phyloP scores from a whole-genome alignment of 1,140 invertebrate genomes.

The Papilio polyxenes region DNA sequence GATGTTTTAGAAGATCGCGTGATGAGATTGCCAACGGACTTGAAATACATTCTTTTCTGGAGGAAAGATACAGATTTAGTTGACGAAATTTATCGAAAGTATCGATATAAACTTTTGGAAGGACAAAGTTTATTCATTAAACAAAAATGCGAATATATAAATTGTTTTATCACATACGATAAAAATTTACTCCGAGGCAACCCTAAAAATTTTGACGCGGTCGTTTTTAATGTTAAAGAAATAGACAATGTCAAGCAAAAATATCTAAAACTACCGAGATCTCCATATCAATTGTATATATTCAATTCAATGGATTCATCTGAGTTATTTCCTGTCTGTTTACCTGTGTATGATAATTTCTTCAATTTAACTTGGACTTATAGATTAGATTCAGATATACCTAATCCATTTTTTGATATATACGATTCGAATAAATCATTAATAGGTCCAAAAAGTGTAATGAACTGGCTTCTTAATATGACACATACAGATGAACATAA shows the following conservation, averaged over 20 bases:
- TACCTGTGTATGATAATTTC: conserved; percentile 61
- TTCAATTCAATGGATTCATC: conserved; percentile 62
- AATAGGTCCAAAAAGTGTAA: conserved; percentile 58
- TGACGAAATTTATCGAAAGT: conserved; percentile 17
- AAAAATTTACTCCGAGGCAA: conserved; percentile 50
- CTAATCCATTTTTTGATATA: conserved; percentile 65
- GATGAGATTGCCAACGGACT: conserved; percentile 53
- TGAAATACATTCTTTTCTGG: conserved; percentile 70
- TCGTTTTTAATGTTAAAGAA: conserved; percentile 59
- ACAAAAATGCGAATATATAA: conserved; percentile 64
- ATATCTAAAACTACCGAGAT: conserved; percentile 53
- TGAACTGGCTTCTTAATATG: conserved; percentile 58
- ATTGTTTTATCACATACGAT: conserved; percentile 66
- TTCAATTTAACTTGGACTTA: conserved; percentile 73
- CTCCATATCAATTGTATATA: conserved; percentile 63
- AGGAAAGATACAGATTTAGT: conserved; percentile 38
- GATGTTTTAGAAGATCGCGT: conserved; percentile 24
- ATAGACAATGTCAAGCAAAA: conserved; percentile 45
- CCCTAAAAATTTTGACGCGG: conserved; percentile 60
- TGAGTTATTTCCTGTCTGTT: conserved; percentile 56
- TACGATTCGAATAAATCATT: conserved; percentile 52
- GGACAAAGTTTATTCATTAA: conserved; percentile 64
- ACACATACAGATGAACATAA: conserved; percentile 48
- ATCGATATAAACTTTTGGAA: conserved; percentile 36
- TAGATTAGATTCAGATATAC: conserved; percentile 66